Conservation (phyloP, 2,113 vertebrate species). For the Recurvirostra avosetta region DNA sequence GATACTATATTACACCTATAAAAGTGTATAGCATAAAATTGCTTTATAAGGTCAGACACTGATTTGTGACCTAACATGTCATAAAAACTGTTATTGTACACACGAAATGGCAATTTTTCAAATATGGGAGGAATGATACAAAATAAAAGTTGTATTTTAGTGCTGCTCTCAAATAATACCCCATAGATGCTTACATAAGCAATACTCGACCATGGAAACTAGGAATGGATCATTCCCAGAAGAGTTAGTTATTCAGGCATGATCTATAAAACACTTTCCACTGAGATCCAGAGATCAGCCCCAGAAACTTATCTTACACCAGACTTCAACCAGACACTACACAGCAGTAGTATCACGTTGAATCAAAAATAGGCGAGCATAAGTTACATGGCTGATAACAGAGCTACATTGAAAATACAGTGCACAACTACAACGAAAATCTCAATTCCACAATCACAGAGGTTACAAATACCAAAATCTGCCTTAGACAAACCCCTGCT, state of each 20-base stretch:
- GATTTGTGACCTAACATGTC: background rate
- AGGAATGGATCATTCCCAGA: background rate
- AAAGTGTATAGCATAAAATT: slow-evolving; percentile 13
- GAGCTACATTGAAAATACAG: too few relatives aligned
- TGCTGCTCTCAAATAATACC: background rate
- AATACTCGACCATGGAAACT: background rate
- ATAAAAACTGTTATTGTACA: background rate
- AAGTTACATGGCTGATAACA: background rate
- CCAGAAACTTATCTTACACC: background rate
- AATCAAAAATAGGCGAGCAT: accelerated
- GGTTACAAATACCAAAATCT: background rate
- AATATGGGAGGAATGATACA: background rate
- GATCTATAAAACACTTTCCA: background rate
- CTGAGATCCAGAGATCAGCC: background rate
- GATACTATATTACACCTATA: background rate
- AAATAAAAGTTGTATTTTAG: background rate
- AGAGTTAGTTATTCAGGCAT: background rate
- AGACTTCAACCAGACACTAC: background rate
- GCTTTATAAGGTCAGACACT: slow-evolving; percentile 27
- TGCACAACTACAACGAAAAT: background rate
- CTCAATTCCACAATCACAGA: background rate
- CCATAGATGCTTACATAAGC: background rate
- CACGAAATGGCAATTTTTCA: background rate
- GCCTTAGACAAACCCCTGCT: background rate
- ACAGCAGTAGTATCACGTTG: accelerated